Conservation (phyloP, 2,797 vertebrate species). For the Morus bassanus region DNA sequence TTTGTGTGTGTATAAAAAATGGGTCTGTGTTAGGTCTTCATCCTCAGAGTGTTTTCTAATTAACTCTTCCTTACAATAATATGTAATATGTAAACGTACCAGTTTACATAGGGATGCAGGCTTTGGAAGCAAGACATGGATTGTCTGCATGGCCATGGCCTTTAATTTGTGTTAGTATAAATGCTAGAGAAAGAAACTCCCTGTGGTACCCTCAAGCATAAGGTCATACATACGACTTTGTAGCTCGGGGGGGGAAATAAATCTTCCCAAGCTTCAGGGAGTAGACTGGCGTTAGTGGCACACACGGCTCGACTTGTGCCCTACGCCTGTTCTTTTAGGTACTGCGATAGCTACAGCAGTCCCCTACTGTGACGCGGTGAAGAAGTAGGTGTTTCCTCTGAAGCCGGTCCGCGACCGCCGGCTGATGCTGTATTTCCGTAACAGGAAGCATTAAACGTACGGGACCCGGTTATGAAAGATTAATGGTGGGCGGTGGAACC, state of each 20-base stretch:
- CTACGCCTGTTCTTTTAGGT: fast-evolving
- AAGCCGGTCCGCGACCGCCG: fast-evolving
- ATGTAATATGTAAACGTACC: background rate
- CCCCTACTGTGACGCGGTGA: background rate
- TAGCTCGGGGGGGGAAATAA: background rate
- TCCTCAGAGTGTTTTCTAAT: background rate
- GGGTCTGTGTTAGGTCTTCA: background rate
- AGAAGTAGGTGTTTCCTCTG: background rate
- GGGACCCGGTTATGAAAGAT: fast-evolving
- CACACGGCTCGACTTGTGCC: fast-evolving
- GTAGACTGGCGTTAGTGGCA: background rate
- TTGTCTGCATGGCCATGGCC: background rate
- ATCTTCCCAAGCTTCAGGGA: background rate
- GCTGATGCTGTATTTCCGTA: fast-evolving
- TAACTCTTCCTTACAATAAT: background rate
- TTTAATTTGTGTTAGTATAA: background rate
- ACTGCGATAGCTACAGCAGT: background rate
- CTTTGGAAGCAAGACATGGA: background rate
- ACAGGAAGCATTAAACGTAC: fast-evolving
- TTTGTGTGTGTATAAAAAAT: background rate
- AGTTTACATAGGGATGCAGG: background rate
- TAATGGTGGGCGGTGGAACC: background rate
- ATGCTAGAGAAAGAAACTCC: background rate
- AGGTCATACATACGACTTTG: background rate
- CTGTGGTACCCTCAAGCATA: background rate